These are phyloP conservation scores for Calycopis cecrops DNA, from an alignment of 1,140 invertebrate species.

Conservation along the genomic window DNA sequence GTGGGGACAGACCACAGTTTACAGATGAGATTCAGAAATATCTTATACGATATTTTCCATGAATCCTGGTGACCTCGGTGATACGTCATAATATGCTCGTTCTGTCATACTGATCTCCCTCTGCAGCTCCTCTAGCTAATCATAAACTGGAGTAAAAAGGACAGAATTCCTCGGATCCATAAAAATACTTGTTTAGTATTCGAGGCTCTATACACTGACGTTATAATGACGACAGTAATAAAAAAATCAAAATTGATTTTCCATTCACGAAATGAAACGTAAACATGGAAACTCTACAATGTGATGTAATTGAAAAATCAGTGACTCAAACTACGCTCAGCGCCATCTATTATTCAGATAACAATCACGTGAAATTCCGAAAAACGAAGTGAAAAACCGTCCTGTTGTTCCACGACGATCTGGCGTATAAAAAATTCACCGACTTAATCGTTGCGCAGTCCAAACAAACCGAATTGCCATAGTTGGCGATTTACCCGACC, in stretches of 20 bases:
- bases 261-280: constrained; percentile 26
- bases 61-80: too few species aligned
- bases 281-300: constrained; percentile 38
- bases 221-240: too few species aligned
- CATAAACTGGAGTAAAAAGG: too few species aligned
- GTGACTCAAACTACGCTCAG: constrained; percentile 46
- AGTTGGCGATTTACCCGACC: constrained; percentile 47
- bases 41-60: too few species aligned
- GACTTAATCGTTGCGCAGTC: constrained; percentile 55
- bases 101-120: too few species aligned
- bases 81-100: too few species aligned
- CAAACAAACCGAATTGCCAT: constrained; percentile 53
- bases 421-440: constrained; percentile 60
- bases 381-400: constrained; percentile 65
- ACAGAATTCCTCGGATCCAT: too few species aligned
- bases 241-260: constrained; percentile 9
- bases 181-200: too few species aligned
- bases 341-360: constrained; percentile 59
- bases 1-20: too few species aligned
- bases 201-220: too few species aligned
- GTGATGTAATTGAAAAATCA: constrained; percentile 65
- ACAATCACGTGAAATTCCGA: constrained; percentile 66
- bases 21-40: too few species aligned
- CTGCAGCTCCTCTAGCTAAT: too few species aligned
- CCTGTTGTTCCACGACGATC: constrained; percentile 60